Base-by-base conservation (phyloP, 2,113 vertebrate species). In the Ophiodon elongatus region DNA sequence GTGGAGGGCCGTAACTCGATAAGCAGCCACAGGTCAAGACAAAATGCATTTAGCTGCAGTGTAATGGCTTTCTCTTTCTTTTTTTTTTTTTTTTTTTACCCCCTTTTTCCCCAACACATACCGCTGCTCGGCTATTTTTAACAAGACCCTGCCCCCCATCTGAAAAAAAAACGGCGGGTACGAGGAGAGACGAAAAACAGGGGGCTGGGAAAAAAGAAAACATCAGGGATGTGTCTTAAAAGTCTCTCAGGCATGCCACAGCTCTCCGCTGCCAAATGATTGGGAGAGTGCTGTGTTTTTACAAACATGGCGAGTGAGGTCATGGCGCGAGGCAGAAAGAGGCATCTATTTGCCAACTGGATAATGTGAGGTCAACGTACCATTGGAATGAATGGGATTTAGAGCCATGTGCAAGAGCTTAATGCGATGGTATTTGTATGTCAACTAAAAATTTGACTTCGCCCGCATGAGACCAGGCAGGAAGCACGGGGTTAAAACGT, bases 381-480 rank as follows among this genome's bases (percentile, higher is more conserved):
- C 89, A 88, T 57, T 82, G 90, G 89, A 94, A 93, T 92, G 91
- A 93, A 92, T 92, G 83, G 90, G 92, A 93, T 93, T 94, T 93
- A 80, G 75, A 92, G 84, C 88, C 92, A 91, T 93, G 92, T 93
- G 93, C 89, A 90, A 90, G 88, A 82, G 93, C 93, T 94, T 94
- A 93, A 91, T 92, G 88, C 73, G 64, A 7, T 87, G 85, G 88
- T 92, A 91, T 94, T 94, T 91, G 91, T 90, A 83, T 90, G 85
- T 91, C 88, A 89, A 91, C 90, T 93, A 66, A 87, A 88, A 92
- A 91, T 90, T 82, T 88, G 84, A 84, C 87, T 91, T 84, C 76
- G 81, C 83, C 85, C 80, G 89, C 84, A 87, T 90, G 68, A 67
- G 85, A 83, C 73, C 67, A 15, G 62, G 56, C 82, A 75, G 80